Percentiles rank a stretch among this genome's conserved stretches.
These are phyloP conservation scores for Rhamphomyia laevipes DNA, from an alignment of 2,888 invertebrate species.

Conservation along the genomic window DNA sequence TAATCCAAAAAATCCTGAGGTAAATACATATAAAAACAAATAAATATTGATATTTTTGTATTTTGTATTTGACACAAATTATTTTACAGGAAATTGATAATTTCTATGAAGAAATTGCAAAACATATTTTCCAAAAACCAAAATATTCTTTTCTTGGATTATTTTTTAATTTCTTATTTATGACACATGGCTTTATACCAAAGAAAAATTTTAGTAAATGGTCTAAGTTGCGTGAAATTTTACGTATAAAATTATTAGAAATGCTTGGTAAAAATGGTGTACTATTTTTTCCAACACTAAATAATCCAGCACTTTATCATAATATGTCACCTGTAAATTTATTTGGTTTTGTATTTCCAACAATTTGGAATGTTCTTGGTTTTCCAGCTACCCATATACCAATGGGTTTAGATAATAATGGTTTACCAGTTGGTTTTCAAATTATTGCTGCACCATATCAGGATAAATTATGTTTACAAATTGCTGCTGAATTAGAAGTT, in stretches of 20 bases:
- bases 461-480: constrained; percentile 68
- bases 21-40: constrained; percentile 4
- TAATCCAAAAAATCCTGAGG: constrained; percentile 14
- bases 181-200: constrained; percentile 38
- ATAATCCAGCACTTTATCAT: constrained; percentile 51
- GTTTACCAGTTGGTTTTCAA: constrained; percentile 67
- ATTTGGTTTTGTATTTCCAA: constrained; percentile 49
- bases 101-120: constrained; percentile 31
- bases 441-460: constrained; percentile 61
- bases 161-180: constrained; percentile 38
- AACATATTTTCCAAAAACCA: constrained; percentile 30
- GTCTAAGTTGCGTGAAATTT: not conserved
- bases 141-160: constrained; percentile 40
- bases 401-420: constrained; percentile 46
- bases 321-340: constrained; percentile 47
- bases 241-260: constrained; percentile 31
- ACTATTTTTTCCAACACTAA: constrained; percentile 59
- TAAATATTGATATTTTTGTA: constrained; percentile 15
- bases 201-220: constrained; percentile 6
- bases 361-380: constrained; percentile 58
- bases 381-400: constrained; percentile 68
- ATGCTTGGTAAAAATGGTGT: constrained; percentile 59
- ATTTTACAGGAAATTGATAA: constrained; percentile 22
- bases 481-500: constrained; percentile 64
- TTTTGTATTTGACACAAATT: constrained; percentile 24